Percentiles rank a stretch among this genome's conserved stretches.
phyloP scores from a whole-genome alignment of 1,140 invertebrate genomes.

The Papilio polytes region DNA sequence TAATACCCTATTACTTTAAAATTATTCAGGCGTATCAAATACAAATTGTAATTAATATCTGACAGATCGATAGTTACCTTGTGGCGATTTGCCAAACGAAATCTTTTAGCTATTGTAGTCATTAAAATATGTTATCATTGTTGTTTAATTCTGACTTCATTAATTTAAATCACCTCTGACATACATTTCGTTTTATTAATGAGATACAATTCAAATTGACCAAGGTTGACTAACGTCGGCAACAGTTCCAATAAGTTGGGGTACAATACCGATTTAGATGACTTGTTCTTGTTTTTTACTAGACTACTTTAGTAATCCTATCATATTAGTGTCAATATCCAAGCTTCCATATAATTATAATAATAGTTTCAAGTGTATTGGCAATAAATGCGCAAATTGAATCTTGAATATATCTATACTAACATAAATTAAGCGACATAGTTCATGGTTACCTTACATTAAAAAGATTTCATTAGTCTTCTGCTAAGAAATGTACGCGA shows the following conservation, averaged over 20 bases:
- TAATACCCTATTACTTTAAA: background rate
- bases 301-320: background rate
- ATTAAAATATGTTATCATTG: background rate
- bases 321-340: background rate
- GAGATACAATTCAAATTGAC: background rate
- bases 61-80: background rate
- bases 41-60: background rate
- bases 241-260: background rate
- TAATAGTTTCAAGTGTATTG: background rate
- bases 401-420: no score
- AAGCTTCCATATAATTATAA: background rate
- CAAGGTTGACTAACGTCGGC: background rate
- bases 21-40: background rate
- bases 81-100: background rate
- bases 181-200: conserved; percentile 18
- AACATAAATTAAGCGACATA: no score
- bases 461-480: no score
- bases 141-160: background rate
- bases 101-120: background rate
- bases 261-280: background rate
- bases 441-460: no score
- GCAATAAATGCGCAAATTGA: background rate
- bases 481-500: no score
- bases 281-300: background rate
- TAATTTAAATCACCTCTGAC: background rate